These are phyloP conservation scores for Micromesistius poutassou DNA, from an alignment of 2,797 vertebrate genomes.

Conservation along the genomic window DNA sequence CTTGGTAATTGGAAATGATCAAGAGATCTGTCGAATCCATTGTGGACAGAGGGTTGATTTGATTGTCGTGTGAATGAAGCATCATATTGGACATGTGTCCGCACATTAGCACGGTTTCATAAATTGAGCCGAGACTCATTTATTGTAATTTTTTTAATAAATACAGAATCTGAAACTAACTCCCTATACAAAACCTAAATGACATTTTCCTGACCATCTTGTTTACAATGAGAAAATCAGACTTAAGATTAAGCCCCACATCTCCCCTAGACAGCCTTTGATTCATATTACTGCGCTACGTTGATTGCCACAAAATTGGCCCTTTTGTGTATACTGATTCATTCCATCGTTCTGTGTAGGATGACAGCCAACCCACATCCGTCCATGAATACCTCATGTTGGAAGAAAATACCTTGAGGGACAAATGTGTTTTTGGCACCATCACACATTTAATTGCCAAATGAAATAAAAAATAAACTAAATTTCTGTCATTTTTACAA, in stretches of 20 bases:
- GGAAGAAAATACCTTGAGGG: conserved; percentile 24
- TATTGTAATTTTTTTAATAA: not conserved
- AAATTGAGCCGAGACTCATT: not conserved
- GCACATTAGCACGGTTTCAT: not conserved
- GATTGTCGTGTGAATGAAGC: not conserved
- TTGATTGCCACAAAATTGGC: not conserved
- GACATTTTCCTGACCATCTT: not conserved
- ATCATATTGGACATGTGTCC: not conserved
- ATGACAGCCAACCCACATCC: conserved; percentile 18
- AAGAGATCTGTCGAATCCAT: not conserved
- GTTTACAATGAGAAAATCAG: not conserved
- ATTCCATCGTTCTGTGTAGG: not conserved
- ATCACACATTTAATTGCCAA: conserved; percentile 33
- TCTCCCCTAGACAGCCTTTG: not conserved
- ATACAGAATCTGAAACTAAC: not conserved
- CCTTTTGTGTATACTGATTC: not conserved
- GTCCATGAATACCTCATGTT: conserved; percentile 27
- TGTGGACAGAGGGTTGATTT: not conserved
- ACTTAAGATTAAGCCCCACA: not conserved
- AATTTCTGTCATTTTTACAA: conserved; percentile 46
- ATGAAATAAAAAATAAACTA: conserved; percentile 27
- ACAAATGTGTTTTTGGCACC: conserved; percentile 29
- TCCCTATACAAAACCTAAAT: not conserved
- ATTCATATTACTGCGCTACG: not conserved
- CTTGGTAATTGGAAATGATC: conserved; percentile 33